Base-by-base conservation (phyloP, 2,113 vertebrate species). In the Phocoena phocoena region DNA sequence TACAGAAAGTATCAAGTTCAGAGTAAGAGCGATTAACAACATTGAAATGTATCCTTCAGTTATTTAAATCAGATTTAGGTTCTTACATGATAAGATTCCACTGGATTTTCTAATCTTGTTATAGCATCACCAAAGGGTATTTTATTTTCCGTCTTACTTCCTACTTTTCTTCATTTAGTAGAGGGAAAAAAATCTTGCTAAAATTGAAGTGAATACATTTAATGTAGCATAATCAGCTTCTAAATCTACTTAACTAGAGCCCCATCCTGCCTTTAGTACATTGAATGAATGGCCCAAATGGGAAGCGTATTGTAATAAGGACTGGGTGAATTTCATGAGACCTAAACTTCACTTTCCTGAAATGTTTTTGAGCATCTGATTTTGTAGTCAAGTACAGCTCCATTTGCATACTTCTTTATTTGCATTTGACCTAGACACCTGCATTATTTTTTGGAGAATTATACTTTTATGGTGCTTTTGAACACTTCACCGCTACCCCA, bases 401-500 rank as follows among this genome's bases (percentile, higher is more conserved):
- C 68, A 97, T 98, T 98, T 98, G 96, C 97, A 98, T 98, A 97
- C 41, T 58, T 77, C 92, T 93, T 85, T 96, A 97, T 98, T 97
- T 97, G 97, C 97, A 98, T 98, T 95, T 97, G 96, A 97, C 97
- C 98, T 97, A 98, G 97, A 98, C 97, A 97, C 96, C 93, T 97
- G 97, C 95, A 79, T 97, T 96, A 76, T 53, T 97, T 97, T 97
- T 97, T 85, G 80, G 93, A 97, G 95, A 95, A 88, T 81, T 95
- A 71, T 70, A 73, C 96, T 97, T 97, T 88, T 90, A 63, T 70
- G 96, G 71, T 95, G 90, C 70, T 97, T 98, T 97, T 33, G 96
- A 96, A 82, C 92, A 97, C 96, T 98, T 96, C 68, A 96, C 13
- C 47, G 95, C 96, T 67, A 85, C 93, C 96, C 95, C 87, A 95